phyloP scores from a whole-genome alignment of 2,113 vertebrate species.

The Pogonocichla stellata region DNA sequence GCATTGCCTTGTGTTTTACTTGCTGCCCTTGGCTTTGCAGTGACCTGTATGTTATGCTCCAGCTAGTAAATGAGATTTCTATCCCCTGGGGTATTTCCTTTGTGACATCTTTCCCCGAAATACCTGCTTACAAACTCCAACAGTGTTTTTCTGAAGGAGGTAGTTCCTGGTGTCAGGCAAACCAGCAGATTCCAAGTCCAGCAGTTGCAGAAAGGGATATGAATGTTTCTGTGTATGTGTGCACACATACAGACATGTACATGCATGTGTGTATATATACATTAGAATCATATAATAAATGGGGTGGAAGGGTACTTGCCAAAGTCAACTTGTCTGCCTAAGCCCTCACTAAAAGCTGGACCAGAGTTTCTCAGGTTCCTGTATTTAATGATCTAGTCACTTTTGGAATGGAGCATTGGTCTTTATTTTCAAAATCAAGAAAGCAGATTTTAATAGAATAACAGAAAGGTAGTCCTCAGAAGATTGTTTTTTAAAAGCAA shows the following conservation, averaged over 20 bases:
- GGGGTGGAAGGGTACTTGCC: not conserved
- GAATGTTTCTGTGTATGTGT: not conserved
- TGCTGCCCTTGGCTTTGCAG: not conserved
- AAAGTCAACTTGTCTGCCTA: not conserved
- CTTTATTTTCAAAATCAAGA: not conserved
- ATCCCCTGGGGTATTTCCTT: not conserved
- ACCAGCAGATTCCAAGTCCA: not conserved
- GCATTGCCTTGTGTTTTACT: not conserved
- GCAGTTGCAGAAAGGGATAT: not conserved
- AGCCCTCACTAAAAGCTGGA: not conserved
- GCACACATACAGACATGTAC: not conserved
- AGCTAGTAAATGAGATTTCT: not conserved
- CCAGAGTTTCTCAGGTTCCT: not conserved
- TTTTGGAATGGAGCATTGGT: not conserved
- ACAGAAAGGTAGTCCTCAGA: not conserved
- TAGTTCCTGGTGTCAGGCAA: not conserved
- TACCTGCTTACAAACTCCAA: not conserved
- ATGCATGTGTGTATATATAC: rapidly evolving
- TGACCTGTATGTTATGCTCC: not conserved
- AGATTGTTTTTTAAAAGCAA: not conserved
- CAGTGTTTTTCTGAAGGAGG: not conserved
- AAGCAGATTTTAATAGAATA: not conserved
- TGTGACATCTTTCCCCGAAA: not conserved
- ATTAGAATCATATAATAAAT: not conserved
- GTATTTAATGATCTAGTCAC: not conserved